Evolutionary conservation across 2,888 invertebrate genomes (phyloP), one percentile per base, ranked within the genome.

Genomic region (Argyra leucocephala): DNA sequence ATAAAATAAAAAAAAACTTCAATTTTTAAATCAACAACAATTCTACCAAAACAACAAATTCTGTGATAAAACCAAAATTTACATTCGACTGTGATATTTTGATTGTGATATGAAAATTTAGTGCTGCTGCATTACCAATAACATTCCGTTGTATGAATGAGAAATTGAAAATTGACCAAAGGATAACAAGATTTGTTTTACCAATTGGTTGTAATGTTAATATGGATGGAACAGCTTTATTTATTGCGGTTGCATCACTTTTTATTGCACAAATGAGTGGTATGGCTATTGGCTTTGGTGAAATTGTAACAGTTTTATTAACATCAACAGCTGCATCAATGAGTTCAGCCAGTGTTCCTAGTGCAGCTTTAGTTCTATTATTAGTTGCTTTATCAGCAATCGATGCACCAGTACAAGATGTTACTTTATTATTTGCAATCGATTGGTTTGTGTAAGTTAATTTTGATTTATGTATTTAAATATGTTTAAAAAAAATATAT

Each of bases 161-260:
- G 69, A 90, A 90, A 66, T 83, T 92, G 67, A 85, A 87, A 69
- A 83, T 93, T 69, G 91, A 94, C 79, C 84, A 87, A 57, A 85
- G 92, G 68, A 88, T 95, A 71, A 90, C 91, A 0, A 85, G 91
- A 69, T 95, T 95, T 79, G 91, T 95, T 62, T 82, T 94, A 15
- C 94, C 94, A 0, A 91, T 94, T 70, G 94, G 94, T 6, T 92
- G 92, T 76, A 93, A 93, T 75, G 90, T 94, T 76, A 95, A 95
- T 80, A 93, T 94, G 93, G 91, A 93, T 72, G 93, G 93, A 2
- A 93, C 93, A 0, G 92, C 93, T 0, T 81, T 96, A 62, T 96
- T 95, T 78, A 87, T 96, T 48, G 87, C 94, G 0, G 87, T 92
- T 3, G 91, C 96, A 5, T 89, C 93, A 66, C 86, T 91, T 73